A percentile compares a stretch with the other conserved stretches of the same genome.
phyloP scores from a whole-genome alignment of 2,113 vertebrate genomes.

The Jaculus jaculus region DNA sequence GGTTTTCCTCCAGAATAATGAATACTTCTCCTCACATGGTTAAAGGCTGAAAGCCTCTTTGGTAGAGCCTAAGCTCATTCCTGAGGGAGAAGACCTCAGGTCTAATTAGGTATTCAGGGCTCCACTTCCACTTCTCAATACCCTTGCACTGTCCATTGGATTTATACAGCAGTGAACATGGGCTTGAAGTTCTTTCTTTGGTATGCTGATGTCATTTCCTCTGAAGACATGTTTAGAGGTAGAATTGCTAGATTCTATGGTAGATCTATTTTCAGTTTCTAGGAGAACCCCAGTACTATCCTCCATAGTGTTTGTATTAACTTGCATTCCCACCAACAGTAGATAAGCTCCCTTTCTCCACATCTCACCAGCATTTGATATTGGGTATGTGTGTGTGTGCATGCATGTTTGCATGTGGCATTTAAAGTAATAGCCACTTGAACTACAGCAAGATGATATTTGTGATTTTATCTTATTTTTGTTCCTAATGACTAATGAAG shows the following conservation, averaged over 20 bases:
- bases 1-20: not conserved
- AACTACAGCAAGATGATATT: not conserved
- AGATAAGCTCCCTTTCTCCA: not conserved
- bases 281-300: not conserved
- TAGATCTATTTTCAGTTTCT: not conserved
- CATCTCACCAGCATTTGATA: not conserved
- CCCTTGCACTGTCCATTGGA: not conserved
- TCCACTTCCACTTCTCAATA: not conserved
- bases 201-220: not conserved
- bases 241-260: not conserved
- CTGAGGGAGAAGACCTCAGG: not conserved
- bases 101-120: not conserved
- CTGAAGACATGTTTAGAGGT: not conserved
- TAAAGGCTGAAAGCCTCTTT: not conserved
- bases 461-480: not conserved
- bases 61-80: not conserved
- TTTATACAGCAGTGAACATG: not conserved
- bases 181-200: not conserved
- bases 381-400: not conserved
- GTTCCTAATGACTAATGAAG: not conserved
- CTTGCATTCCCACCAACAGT: not conserved
- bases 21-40: not conserved
- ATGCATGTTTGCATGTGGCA: not conserved
- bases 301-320: not conserved
- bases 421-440: not conserved